Evolutionary conservation across 2,797 vertebrate species (phyloP).

Genomic region (Gallinago nigripennis): DNA sequence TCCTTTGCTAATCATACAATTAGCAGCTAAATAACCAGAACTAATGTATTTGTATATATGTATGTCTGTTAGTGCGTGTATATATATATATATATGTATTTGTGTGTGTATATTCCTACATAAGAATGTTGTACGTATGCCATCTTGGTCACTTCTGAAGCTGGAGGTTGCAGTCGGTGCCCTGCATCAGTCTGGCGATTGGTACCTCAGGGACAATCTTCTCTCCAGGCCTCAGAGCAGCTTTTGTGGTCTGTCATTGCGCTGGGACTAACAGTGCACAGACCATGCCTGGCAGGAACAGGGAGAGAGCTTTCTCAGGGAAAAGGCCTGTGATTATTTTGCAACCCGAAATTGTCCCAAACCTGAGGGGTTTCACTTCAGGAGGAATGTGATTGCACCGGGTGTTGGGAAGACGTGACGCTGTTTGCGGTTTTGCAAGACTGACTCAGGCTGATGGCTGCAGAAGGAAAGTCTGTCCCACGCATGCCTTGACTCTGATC

Average conservation of each 20-base stretch:
- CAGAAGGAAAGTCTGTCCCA: neutral
- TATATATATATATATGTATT: accelerated
- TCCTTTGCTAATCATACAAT: neutral
- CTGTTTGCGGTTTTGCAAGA: neutral
- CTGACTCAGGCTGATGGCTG: accelerated
- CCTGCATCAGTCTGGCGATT: neutral
- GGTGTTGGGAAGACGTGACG: accelerated
- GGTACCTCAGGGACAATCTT: neutral
- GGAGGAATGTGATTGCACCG: accelerated
- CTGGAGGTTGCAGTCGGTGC: neutral
- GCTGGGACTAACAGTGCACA: neutral
- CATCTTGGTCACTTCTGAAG: neutral
- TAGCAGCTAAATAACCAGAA: constrained; percentile 5
- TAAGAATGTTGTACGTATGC: neutral
- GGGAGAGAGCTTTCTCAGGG: neutral
- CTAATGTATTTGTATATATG: neutral
- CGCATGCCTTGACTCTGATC: neutral
- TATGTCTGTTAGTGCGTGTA: too few species aligned
- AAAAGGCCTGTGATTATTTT: neutral
- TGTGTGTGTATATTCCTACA: too few species aligned
- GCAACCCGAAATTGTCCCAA: neutral
- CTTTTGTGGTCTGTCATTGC: neutral
- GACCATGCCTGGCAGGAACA: neutral
- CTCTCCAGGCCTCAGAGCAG: neutral
- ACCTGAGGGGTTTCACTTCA: neutral